Base-by-base conservation (phyloP, 2,113 vertebrate species). In the Dendropsophus ebraccatus region DNA sequence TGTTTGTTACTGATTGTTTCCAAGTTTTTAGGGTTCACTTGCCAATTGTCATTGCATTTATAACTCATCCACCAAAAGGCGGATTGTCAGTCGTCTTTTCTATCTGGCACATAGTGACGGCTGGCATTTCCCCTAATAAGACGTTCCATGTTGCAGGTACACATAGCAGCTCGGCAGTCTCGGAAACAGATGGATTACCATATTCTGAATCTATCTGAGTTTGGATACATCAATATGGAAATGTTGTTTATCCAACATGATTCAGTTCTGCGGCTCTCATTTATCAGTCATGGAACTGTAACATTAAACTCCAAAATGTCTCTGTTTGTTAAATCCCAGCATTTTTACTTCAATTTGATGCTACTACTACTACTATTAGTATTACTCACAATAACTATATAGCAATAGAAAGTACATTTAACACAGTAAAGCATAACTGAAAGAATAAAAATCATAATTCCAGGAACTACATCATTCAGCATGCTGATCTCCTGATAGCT, bases 231-330 rank as follows among this genome's bases (percentile, higher is more conserved):
- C 14, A 69, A 69, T 69, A 35, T 69, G 65, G 30, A 69, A 69
- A 67, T 67, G 28, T 32, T 67, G 25, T 67, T 35, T 69, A 30
- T 67, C 30, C 62, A 67, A 32, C 62, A 67, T 67, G 62, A 67
- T 67, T 32, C 14, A 32, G 30, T 69, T 5, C 17, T 69, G 30
- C 65, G 8, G 62, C 62, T 21, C 28, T 32, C 65, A 69, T 69
- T 69, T 19, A 19, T 35, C 16, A 35, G 7, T 35, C 65, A 35
- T 35, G 28, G 14, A 69, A 16, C 4, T 19, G 30, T 69, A 13
- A 35, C 17, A 16, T 69, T 8, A 35, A 69, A 35, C 17, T 19
- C 5, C 56, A n/a, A n/a, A 2, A 67, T 67, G 4, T 60, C 19
- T 60, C 2, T 60, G n/a, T 10, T 35, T 19, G 32, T 1, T 69